Base-by-base conservation (phyloP, 1,140 invertebrate species). In the Drosophila kikkawai region DNA sequence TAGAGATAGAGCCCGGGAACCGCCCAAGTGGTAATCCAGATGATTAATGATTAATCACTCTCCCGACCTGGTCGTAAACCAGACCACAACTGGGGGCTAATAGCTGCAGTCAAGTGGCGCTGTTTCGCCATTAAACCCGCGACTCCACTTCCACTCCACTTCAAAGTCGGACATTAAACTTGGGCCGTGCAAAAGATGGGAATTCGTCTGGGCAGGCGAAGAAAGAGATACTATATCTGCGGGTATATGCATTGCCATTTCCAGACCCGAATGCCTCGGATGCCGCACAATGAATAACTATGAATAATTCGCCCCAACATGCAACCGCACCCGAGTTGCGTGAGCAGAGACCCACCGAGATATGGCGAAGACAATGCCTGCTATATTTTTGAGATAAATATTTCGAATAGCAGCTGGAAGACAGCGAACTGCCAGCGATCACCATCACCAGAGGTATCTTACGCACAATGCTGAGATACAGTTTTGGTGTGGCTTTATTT, bases 101-200 rank as follows among this genome's bases (percentile, higher is more conserved):
- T 78, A 78, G 75, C 75, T 68, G 61, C 53, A 77, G 74, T 77
- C 75, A 77, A 77, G 53, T 80, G 80, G 53, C 50, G 79, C 51
- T 69, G 39, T 75, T 75, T 76, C 44, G 36, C 55, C 78, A 69
- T 80, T 64, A 80, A 61, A 55, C 29, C 66, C 22, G 26, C 34
- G 47, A 71, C 60, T 58, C 42, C 42, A 53, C 60, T 55, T 37
- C 29, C 57, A 34, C 47, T 37, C 36, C 59, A 69, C 66, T 53
- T 58, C 59, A 56, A 64, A 67, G 77, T 87, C 84, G 84, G 84
- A 80, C 84, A 80, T 90, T 87, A 87, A 87, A 87, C 84, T 84
- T 87, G 76, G 51, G 76, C 26, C 41, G 63, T 82, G 80, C 80
- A 71, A 75, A 47, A 86, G 76, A 69, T 87, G 84, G 80, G 84